phyloP scores from a whole-genome alignment of 2,797 vertebrate species.

The Morus bassanus region DNA sequence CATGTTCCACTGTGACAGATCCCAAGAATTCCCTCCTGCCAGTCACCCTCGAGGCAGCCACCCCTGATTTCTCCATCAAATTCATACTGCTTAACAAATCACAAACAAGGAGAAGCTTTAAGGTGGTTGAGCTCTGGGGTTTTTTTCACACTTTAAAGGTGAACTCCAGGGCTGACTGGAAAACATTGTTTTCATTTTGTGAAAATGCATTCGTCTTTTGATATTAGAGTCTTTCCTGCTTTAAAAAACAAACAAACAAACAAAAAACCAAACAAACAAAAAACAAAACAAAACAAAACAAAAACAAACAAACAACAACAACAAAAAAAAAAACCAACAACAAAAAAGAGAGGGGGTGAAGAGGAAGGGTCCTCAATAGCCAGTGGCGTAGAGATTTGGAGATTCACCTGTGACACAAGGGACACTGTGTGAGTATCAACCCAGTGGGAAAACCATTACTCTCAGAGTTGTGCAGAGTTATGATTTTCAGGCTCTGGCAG shows the following conservation, averaged over 20 bases:
- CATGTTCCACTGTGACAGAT: background rate
- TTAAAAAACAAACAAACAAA: background rate
- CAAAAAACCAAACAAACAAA: too few relatives aligned
- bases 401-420: background rate
- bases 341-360: background rate
- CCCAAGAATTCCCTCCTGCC: background rate
- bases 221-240: background rate
- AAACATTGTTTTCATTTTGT: background rate
- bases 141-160: background rate
- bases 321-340: too few relatives aligned
- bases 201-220: background rate
- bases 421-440: background rate
- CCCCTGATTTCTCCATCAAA: background rate
- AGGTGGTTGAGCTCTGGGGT: background rate
- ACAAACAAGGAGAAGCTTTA: background rate
- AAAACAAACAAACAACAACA: too few relatives aligned
- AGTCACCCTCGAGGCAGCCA: background rate
- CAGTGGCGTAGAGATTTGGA: background rate
- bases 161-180: background rate
- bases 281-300: rapidly evolving
- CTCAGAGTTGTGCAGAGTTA: background rate
- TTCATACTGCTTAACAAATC: background rate
- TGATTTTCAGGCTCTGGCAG: rapidly evolving
- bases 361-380: background rate
- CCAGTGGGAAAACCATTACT: background rate